Evolutionary conservation across 2,113 vertebrate genomes (phyloP), one percentile per base, ranked within the genome.

Genomic region (Phrynocephalus versicolor): DNA sequence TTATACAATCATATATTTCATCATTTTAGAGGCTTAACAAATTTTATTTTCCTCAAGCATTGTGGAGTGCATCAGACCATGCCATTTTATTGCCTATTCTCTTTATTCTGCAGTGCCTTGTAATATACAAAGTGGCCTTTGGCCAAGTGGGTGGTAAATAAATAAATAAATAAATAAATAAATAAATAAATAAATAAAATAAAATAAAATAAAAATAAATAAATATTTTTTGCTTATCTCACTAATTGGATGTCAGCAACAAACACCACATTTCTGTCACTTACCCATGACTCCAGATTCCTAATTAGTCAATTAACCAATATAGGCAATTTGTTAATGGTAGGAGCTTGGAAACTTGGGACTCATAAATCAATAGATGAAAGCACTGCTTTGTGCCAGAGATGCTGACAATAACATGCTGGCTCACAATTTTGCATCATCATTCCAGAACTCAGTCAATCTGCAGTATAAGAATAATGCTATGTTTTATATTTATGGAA

Each of bases 401-500:
- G 58, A 13, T 79, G 16, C 13, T 62, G 19, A 21, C 13, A 64
- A 37, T 60, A 64, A 25, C 35, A 58, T 23, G 76, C 76, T 37
- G 57, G 3, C 33, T 45, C 69, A 62, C 7, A 10, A 39, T 23
- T 58, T 64, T 64, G 58, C 77, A 79, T 62, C 62, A 23, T 21
- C 58, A 39, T 64, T 21, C 35, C 27, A n/a, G 57, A n/a, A 77
- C 77, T 62, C 58, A 64, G 77, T 58, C 35, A 57, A 55, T 55
- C 39, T n/a, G n/a, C 75, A 58, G n/a, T 14, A 57, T 45, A 57
- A 58, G 57, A 58, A 77, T 58, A 58, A 21, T 33, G 7, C 3
- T 58, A 77, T 58, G 55, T 76, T 76, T 77, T 58, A 77, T 77
- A 58, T 57, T 77, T 77, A 58, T 77, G 75, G 51, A 77, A n/a